Conservation (phyloP, 2,797 vertebrate genomes). For the Melanotaenia maccullochi region DNA sequence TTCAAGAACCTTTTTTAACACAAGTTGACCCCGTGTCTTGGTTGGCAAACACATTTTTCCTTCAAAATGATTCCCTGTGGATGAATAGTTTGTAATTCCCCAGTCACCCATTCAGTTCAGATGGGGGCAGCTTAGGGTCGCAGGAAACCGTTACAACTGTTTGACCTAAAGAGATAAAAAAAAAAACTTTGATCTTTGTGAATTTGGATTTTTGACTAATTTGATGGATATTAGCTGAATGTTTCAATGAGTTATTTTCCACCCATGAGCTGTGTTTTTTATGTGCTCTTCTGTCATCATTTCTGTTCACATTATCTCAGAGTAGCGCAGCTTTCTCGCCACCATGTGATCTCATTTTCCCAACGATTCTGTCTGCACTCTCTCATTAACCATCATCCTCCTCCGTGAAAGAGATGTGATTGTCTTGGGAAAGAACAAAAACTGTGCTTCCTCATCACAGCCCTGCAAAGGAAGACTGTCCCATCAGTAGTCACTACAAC, state of each 20-base stretch:
- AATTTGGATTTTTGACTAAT: slow-evolving; percentile 10
- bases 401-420: slow-evolving; percentile 71
- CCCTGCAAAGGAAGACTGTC: slow-evolving; percentile 17
- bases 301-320: slow-evolving; percentile 16
- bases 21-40: slow-evolving; percentile 37
- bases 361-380: slow-evolving; percentile 51
- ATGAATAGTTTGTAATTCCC: slow-evolving; percentile 44
- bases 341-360: slow-evolving; percentile 42
- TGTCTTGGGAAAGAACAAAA: slow-evolving; percentile 66
- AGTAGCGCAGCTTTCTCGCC: slow-evolving; percentile 17
- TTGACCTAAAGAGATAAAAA: slow-evolving; percentile 34
- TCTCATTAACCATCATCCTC: slow-evolving; percentile 58
- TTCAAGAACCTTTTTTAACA: slow-evolving; percentile 66
- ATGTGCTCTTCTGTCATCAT: slow-evolving; percentile 24
- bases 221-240: neutral
- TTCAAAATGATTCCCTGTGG: slow-evolving; percentile 42
- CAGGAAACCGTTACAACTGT: slow-evolving; percentile 40
- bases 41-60: slow-evolving; percentile 39
- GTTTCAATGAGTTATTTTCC: slow-evolving; percentile 19
- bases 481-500: neutral
- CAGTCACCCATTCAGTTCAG: slow-evolving; percentile 52
- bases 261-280: neutral
- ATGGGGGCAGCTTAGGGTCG: slow-evolving; percentile 59
- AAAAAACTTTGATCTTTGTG: slow-evolving; percentile 18
- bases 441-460: slow-evolving; percentile 20